These are phyloP conservation scores for Drosophila pseudoobscura DNA, from an alignment of 1,140 invertebrate genomes.

Conservation along the genomic window DNA sequence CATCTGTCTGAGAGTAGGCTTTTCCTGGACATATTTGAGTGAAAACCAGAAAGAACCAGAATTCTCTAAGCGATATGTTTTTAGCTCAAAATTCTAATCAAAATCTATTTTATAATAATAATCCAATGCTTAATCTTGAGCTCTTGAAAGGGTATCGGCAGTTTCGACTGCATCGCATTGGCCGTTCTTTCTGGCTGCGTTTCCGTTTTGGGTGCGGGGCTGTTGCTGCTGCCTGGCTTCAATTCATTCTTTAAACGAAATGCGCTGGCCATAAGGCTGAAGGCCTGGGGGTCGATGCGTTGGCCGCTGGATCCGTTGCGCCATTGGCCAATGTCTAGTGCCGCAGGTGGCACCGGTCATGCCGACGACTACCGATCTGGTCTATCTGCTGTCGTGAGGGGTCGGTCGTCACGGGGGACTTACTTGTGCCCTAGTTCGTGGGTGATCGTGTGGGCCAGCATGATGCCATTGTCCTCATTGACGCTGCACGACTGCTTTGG, in stretches of 20 bases:
- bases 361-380: conserved; percentile 28
- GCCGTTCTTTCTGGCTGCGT: too few species aligned
- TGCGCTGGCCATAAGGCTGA: conserved; percentile 69
- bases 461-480: conserved; percentile 96
- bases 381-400: neutral
- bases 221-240: conserved; percentile 8
- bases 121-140: too few species aligned
- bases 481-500: conserved; percentile 94
- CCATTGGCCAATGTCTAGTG: conserved; percentile 49
- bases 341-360: conserved; percentile 34
- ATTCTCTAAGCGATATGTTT: too few species aligned
- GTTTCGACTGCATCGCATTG: too few species aligned
- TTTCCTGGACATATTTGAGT: too few species aligned
- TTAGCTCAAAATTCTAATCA: too few species aligned
- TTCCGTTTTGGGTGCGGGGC: conserved; percentile 3
- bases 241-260: conserved; percentile 75
- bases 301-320: conserved; percentile 24
- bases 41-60: too few species aligned
- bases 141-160: too few species aligned
- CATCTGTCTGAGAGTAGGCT: too few species aligned
- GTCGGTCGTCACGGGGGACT: conserved; percentile 77
- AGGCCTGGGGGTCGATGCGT: conserved; percentile 32
- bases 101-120: too few species aligned
- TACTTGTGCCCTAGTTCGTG: conserved; percentile 97
- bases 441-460: conserved; percentile 95